phyloP scores from a whole-genome alignment of 2,888 invertebrate species.

The Matsumyia berberina region DNA sequence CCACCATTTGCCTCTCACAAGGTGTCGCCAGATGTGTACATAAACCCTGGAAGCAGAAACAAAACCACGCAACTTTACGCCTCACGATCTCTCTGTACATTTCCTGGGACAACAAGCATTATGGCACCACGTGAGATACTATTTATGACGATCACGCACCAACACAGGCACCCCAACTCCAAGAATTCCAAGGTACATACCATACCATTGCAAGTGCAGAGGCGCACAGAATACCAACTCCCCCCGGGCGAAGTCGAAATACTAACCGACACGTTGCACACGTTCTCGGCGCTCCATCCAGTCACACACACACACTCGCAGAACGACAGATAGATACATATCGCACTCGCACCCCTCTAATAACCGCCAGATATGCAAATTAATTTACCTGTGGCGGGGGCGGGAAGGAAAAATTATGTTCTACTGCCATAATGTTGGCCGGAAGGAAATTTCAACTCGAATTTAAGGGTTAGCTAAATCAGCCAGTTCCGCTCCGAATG shows the following conservation, averaged over 20 bases:
- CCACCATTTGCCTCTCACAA: too few species aligned
- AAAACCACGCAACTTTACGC: too few species aligned
- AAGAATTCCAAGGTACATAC: too few species aligned
- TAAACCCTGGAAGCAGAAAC: too few species aligned
- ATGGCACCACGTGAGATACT: too few species aligned
- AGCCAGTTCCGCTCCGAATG: conserved; percentile 69
- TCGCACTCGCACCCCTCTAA: conserved; percentile 44
- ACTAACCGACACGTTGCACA: conserved; percentile 59
- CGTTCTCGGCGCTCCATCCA: conserved; percentile 22
- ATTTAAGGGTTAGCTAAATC: conserved; percentile 76
- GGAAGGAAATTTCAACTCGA: conserved; percentile 75
- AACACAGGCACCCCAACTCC: too few species aligned
- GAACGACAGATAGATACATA: background rate
- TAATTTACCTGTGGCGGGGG: conserved; percentile 66
- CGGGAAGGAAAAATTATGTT: conserved; percentile 67
- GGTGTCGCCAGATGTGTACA: too few species aligned
- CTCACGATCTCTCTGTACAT: too few species aligned
- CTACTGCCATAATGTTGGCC: conserved; percentile 75
- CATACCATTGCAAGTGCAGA: background rate
- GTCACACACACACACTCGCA: background rate
- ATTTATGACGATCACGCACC: too few species aligned
- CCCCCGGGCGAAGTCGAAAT: conserved; percentile 45
- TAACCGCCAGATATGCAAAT: conserved; percentile 73
- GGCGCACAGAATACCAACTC: conserved; percentile 25
- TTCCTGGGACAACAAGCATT: too few species aligned